A percentile compares a stretch with the other conserved stretches of the same genome.
These are phyloP conservation scores for Mycalesis mineus DNA, from an alignment of 2,888 invertebrate genomes.

Conservation along the genomic window DNA sequence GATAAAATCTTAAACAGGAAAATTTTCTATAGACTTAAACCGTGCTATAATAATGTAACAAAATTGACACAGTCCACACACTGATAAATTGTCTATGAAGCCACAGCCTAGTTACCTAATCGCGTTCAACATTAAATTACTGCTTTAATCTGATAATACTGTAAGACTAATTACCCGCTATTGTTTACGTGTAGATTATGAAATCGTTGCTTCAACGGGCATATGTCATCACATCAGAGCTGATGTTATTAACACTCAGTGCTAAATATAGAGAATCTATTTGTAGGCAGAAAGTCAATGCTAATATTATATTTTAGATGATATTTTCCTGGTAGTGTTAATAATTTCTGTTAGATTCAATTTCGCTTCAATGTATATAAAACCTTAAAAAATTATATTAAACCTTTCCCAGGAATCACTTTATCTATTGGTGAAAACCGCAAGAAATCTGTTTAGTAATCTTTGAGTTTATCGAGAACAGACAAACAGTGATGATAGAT, in stretches of 20 bases:
- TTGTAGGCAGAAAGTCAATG: background rate
- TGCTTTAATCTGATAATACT: slow-evolving; percentile 15
- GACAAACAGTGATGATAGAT: too few species aligned
- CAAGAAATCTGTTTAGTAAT: too few species aligned
- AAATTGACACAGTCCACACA: background rate
- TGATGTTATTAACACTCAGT: background rate
- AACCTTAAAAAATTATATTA: too few species aligned
- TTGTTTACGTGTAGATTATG: slow-evolving; percentile 11
- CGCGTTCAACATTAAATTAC: slow-evolving; percentile 12
- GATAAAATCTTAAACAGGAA: too few species aligned
- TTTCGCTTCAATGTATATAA: too few species aligned
- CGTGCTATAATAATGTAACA: too few species aligned
- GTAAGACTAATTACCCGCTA: slow-evolving; percentile 12
- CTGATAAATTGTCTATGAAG: background rate
- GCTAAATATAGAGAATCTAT: background rate
- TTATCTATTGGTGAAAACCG: too few species aligned
- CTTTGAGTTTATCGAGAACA: too few species aligned
- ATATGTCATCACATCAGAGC: slow-evolving; percentile 9
- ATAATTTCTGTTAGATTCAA: too few species aligned
- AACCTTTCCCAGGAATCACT: too few species aligned
- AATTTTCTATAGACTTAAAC: too few species aligned
- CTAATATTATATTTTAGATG: background rate
- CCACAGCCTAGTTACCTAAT: slow-evolving; percentile 8
- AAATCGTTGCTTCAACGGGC: slow-evolving; percentile 4
- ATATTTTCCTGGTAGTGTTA: background rate